Evolutionary conservation across 37 sponge, comb jelly and placozoan genomes (phyloP).

Genomic region (Chondrilla cf. caribensis): DNA sequence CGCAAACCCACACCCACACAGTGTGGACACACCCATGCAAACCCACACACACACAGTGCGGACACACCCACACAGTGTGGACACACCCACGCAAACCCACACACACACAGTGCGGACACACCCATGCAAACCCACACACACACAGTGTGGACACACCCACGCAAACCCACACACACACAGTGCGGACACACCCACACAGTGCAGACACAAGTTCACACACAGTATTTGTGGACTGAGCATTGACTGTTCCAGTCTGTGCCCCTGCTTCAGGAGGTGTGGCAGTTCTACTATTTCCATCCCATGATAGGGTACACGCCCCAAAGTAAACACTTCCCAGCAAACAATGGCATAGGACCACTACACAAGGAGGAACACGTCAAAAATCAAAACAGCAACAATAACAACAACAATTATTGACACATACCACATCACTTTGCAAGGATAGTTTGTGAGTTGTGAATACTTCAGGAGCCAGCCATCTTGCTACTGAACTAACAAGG

Average conservation of each 20-base stretch:
- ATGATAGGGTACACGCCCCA: constrained; percentile 9
- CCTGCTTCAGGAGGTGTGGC: neutral
- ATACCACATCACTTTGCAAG: constrained; percentile 7
- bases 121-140: too few species aligned
- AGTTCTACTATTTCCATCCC: neutral
- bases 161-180: too few species aligned
- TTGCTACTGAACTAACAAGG: neutral
- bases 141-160: too few species aligned
- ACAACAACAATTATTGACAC: constrained; percentile 2
- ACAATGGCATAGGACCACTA: constrained; percentile 10
- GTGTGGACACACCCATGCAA: too few species aligned
- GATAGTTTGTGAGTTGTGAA: neutral
- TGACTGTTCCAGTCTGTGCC: neutral
- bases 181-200: too few species aligned
- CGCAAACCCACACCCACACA: too few species aligned
- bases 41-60: too few species aligned
- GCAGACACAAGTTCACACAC: neutral
- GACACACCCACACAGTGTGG: too few species aligned
- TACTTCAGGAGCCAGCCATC: constrained; percentile 15
- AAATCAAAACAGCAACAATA: neutral
- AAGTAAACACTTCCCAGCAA: constrained; percentile 13
- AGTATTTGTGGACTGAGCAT: constrained; percentile 3
- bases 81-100: too few species aligned
- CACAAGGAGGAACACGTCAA: neutral
- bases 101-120: too few species aligned